Evolutionary conservation across 2,888 invertebrate genomes (phyloP), one percentile per base, ranked within the genome.

Genomic region (Eucriotettix oculatus): DNA sequence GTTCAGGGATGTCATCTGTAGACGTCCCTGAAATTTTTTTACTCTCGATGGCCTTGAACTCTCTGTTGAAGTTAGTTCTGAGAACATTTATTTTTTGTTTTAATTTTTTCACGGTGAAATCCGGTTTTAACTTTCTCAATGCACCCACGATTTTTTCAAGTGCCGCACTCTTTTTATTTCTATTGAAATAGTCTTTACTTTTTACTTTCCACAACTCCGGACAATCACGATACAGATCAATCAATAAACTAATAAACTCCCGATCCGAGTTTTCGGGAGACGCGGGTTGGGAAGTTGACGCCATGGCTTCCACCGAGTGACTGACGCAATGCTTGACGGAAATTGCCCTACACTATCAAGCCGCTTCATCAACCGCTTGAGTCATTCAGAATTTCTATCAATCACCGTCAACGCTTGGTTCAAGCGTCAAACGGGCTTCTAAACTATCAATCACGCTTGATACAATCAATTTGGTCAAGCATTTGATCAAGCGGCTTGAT

Each of bases 1-100:
- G 58, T 58, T 58, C 17, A 44, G 58, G 58, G 52, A 58, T 58
- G 52, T 58, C 58, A 14, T 58, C 52, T 17, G 58, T 48, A 16
- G 48, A 54, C 42, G 40, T 44, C 42, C 58, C 29, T 58, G 57
- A 41, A 41, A 41, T 16, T 42, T 42, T 16, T 42, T 56, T 56
- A 44, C 44, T 14, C 44, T 56, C 41, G 42, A 10, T 56, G 42
- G 14, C 16, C 42, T 56, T 56, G 16, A 29, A 56, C 42, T 41
- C 44, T 10, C 10, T 56, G 57, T 56, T 56, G 57, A 56, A 56
- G 10, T 56, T 56, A 10, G 57, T 56, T 40, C 42, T 12, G 40
- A 56, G 42, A 56, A 16, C 42, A 16, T 56, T 56, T n/a, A 41
- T 42, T 56, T 41, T n/a, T 56, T 56, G 44, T 44, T 44, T 44